These are phyloP conservation scores for Patiria pectinifera DNA, from an alignment of 53 echinoderm and acorn worm genomes.

Conservation along the genomic window DNA sequence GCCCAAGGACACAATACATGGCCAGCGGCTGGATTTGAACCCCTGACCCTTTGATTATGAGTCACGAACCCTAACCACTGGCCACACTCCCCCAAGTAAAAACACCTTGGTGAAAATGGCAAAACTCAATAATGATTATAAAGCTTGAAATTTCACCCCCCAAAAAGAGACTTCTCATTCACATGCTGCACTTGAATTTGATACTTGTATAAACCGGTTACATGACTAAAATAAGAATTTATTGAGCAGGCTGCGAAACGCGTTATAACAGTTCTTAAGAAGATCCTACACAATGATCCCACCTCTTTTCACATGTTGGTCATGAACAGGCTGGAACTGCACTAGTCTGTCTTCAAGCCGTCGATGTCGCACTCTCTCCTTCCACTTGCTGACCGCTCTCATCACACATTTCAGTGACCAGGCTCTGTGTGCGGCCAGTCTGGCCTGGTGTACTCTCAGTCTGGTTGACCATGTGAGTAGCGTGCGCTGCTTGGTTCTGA, in stretches of 20 bases:
- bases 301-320: slow-evolving; percentile 59
- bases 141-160: too few species aligned
- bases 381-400: slow-evolving; percentile 47
- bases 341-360: slow-evolving; percentile 43
- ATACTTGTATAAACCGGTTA: too few species aligned
- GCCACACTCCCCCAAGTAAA: too few species aligned
- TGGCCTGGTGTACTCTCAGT: neutral
- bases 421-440: neutral
- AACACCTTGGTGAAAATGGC: too few species aligned
- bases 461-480: slow-evolving; percentile 21
- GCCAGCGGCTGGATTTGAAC: too few species aligned
- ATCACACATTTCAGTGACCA: slow-evolving; percentile 63
- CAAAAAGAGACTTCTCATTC: too few species aligned
- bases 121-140: too few species aligned
- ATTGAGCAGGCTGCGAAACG: neutral
- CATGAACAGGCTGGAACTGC: slow-evolving; percentile 28
- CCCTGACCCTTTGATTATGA: too few species aligned
- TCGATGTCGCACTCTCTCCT: slow-evolving; percentile 28
- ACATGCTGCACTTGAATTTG: too few species aligned
- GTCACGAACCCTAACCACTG: too few species aligned
- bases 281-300: neutral
- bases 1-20: too few species aligned
- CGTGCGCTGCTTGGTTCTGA: slow-evolving; percentile 1
- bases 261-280: neutral
- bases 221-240: too few species aligned